phyloP scores from a whole-genome alignment of 1,140 invertebrate species.

The Drosophila oshimai region DNA sequence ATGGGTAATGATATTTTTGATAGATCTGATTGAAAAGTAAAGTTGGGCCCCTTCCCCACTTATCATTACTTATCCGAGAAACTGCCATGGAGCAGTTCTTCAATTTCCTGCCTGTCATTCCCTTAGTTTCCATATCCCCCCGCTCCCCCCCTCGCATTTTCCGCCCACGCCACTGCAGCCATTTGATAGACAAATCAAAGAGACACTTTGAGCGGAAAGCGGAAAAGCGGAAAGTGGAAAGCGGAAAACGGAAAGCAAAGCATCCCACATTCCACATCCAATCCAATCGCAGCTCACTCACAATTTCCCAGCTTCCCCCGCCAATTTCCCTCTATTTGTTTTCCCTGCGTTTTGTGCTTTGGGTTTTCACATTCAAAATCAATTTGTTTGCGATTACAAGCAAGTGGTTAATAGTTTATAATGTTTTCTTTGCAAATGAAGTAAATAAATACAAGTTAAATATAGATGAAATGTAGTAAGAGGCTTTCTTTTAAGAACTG shows the following conservation, averaged over 20 bases:
- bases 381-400: neutral
- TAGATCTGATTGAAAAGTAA: too few species aligned
- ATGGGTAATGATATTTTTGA: too few species aligned
- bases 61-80: slow-evolving; percentile 30
- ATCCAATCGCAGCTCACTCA: too few species aligned
- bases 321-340: slow-evolving; percentile 21
- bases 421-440: neutral
- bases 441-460: neutral
- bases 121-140: slow-evolving; percentile 26
- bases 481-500: too few species aligned
- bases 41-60: neutral
- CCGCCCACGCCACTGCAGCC: neutral
- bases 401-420: neutral
- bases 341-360: neutral
- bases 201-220: slow-evolving; percentile 46
- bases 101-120: slow-evolving; percentile 44
- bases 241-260: too few species aligned
- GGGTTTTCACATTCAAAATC: neutral
- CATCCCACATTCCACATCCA: slow-evolving; percentile 29
- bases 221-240: too few species aligned
- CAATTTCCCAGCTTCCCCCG: too few species aligned
- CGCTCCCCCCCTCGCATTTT: neutral
- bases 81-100: slow-evolving; percentile 23
- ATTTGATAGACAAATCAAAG: slow-evolving; percentile 48
- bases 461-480: neutral